These are phyloP conservation scores for Sclerurus mexicanus DNA, from an alignment of 2,113 vertebrate genomes.

Conservation along the genomic window DNA sequence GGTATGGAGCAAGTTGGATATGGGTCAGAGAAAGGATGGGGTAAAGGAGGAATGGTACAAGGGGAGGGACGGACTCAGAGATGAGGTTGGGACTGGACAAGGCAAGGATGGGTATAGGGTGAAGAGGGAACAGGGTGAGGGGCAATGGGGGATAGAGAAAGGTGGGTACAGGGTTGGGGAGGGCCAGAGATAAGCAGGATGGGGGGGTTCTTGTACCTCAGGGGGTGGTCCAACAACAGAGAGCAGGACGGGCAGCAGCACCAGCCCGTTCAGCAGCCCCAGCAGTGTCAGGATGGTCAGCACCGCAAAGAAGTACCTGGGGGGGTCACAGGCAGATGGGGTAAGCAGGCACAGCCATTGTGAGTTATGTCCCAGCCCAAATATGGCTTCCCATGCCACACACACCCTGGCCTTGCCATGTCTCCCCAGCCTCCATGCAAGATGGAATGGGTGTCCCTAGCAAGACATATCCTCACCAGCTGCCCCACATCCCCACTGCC, in stretches of 20 bases:
- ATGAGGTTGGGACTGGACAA: accelerated
- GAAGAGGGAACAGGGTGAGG: neutral
- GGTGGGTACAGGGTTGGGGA: neutral
- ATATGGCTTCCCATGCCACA: neutral
- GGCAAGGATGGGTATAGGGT: neutral
- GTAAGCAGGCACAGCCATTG: neutral
- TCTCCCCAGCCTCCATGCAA: neutral
- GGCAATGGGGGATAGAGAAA: neutral
- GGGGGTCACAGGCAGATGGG: neutral
- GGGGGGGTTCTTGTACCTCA: slow-evolving; percentile 72
- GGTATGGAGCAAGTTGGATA: neutral
- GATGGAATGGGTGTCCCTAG: neutral
- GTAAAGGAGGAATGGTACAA: neutral
- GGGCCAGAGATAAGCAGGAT: neutral
- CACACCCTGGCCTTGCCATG: no score
- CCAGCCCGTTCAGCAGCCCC: slow-evolving; percentile 93
- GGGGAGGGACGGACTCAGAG: neutral
- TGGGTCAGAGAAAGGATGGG: neutral
- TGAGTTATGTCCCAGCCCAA: neutral
- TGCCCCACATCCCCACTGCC: neutral
- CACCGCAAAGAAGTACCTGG: slow-evolving; percentile 95
- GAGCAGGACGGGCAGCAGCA: slow-evolving; percentile 92
- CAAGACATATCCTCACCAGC: neutral
- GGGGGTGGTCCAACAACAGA: slow-evolving; percentile 92
- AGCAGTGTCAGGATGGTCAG: slow-evolving; percentile 90